Evolutionary conservation across 2,888 invertebrate genomes (phyloP).

Genomic region (Euzophera pinguis): DNA sequence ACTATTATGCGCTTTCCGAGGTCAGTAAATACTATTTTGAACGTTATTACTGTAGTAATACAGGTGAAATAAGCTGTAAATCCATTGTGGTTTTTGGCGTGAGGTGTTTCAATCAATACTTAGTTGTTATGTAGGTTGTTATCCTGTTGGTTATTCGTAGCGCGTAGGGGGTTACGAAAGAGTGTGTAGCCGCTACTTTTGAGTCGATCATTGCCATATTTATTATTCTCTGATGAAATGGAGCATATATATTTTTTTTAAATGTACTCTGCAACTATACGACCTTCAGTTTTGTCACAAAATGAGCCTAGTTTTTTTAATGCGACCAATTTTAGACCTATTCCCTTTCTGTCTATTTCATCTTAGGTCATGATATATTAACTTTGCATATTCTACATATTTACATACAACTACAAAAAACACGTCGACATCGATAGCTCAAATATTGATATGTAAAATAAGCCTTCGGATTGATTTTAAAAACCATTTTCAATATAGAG

Average conservation of each 20-base stretch:
- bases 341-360: too few relatives aligned
- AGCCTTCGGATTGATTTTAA: too few relatives aligned
- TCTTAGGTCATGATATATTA: too few relatives aligned
- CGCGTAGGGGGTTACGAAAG: constrained; percentile 5
- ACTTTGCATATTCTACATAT: too few relatives aligned
- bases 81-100: not conserved
- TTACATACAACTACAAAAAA: too few relatives aligned
- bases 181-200: not conserved
- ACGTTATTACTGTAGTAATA: constrained; percentile 26
- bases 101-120: constrained; percentile 2
- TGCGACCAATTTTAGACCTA: too few relatives aligned
- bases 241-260: not conserved
- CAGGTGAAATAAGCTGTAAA: constrained; percentile 12
- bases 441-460: too few relatives aligned
- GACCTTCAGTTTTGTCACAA: not conserved
- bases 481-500: too few relatives aligned
- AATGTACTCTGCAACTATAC: too few relatives aligned
- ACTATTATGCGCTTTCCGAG: constrained; percentile 19
- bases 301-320: too few relatives aligned
- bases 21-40: constrained; percentile 24
- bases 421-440: too few relatives aligned
- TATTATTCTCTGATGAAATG: not conserved
- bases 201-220: not conserved
- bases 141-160: constrained; percentile 9
- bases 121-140: constrained; percentile 8